phyloP scores from a whole-genome alignment of 2,113 vertebrate species.

The Leuciscus idus region DNA sequence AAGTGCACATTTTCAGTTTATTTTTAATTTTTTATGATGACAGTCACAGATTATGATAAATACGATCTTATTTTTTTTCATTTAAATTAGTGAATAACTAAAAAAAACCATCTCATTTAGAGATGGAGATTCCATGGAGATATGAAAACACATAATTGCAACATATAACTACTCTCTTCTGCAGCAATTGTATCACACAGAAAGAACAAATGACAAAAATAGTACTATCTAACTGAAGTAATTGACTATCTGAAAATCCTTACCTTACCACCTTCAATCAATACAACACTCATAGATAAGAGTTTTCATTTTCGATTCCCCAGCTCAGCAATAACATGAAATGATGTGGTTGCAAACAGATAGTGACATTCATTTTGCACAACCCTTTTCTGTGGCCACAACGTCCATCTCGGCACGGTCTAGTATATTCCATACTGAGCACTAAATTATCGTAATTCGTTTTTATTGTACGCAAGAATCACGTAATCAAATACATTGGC shows the following conservation, averaged over 20 bases:
- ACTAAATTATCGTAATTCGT: slow-evolving; percentile 47
- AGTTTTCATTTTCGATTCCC: slow-evolving; percentile 55
- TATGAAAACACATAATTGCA: slow-evolving; percentile 26
- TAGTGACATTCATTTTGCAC: slow-evolving; percentile 54
- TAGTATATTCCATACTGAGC: slow-evolving; percentile 18
- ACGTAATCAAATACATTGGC: slow-evolving; percentile 49
- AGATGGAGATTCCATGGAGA: background rate
- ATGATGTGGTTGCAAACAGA: slow-evolving; percentile 56
- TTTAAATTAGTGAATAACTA: background rate
- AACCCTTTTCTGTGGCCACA: slow-evolving; percentile 47
- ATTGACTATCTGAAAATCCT: slow-evolving; percentile 58
- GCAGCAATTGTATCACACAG: slow-evolving; percentile 27
- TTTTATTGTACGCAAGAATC: slow-evolving; percentile 31
- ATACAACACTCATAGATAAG: slow-evolving; percentile 47
- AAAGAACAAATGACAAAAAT: slow-evolving; percentile 41
- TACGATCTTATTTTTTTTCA: background rate
- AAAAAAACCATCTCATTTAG: background rate
- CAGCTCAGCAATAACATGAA: slow-evolving; percentile 49
- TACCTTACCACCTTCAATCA: slow-evolving; percentile 50
- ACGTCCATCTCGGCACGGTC: background rate
- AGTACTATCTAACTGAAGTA: slow-evolving; percentile 51
- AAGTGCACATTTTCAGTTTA: background rate
- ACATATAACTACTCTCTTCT: slow-evolving; percentile 30
- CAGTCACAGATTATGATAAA: background rate
- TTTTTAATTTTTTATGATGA: background rate